Conservation (phyloP, 2,888 invertebrate species). For the Pyrrhosoma nymphula region DNA sequence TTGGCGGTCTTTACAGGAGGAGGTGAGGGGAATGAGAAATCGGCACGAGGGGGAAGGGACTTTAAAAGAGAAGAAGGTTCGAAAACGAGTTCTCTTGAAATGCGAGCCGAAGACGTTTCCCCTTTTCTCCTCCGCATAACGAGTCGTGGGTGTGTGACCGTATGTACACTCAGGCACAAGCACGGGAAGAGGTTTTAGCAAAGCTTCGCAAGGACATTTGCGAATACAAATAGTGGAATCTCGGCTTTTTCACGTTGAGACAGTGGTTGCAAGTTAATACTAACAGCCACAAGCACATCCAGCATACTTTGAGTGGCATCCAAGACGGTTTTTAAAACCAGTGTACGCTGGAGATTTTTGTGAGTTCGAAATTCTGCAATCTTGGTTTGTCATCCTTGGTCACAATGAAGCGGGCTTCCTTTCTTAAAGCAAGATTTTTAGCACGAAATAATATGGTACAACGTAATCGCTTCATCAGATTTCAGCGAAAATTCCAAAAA, state of each 20-base stretch:
- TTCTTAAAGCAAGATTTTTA: too few species aligned
- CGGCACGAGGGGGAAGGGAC: not conserved
- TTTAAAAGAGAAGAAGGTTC: not conserved
- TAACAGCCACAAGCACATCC: too few species aligned
- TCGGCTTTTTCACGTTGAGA: not conserved
- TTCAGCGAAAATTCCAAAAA: too few species aligned
- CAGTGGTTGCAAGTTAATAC: too few species aligned
- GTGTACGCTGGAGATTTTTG: too few species aligned
- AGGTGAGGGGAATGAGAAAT: not conserved
- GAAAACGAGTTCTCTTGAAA: conserved; percentile 9
- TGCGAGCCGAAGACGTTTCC: not conserved
- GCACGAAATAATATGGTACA: too few species aligned
- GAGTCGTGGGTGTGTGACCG: not conserved
- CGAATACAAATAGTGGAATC: not conserved
- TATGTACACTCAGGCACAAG: not conserved
- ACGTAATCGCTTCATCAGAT: too few species aligned
- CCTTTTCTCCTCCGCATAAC: not conserved
- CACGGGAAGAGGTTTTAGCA: not conserved
- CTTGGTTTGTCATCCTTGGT: too few species aligned
- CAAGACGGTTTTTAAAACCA: too few species aligned
- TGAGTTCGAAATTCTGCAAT: too few species aligned
- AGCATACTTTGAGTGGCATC: too few species aligned
- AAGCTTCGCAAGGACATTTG: not conserved
- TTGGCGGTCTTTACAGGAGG: not conserved
- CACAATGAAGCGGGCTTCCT: too few species aligned